Base-by-base conservation (phyloP, 2,113 vertebrate species). In the Myotis lucifugus region DNA sequence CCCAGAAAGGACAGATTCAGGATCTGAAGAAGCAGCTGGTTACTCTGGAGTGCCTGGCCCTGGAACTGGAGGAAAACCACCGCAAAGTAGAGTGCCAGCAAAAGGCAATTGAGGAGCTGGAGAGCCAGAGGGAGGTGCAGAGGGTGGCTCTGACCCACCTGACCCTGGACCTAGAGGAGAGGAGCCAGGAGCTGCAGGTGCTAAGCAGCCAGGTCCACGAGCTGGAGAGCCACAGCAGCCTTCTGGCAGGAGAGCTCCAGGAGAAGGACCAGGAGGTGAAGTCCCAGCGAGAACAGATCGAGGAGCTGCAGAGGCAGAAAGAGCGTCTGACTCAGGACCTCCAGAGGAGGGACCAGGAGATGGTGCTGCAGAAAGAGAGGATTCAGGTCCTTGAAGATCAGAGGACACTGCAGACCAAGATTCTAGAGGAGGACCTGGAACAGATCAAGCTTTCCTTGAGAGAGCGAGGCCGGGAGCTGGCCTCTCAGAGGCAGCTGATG, bases 361-460 rank as follows among this genome's bases (percentile, higher is more conserved):
- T 92, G 76, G 32, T 91, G 42, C 89, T 96, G 32, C 97, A 97
- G 90, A 97, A 98, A 50, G 97, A 97, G 48, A 98, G 98, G 96
- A 98, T 98, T 70, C 94, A 93, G 85, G 81, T 79, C 86, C 91
- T 98, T 23, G 98, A 98, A 93, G 96, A 98, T 61, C 97, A 98
- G 1, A 67, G 96, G 84, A 94, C 84, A 2, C 85, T 93, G 8
- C 98, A 98, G 94, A 97, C 98, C 87, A 98, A 97, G 97, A 93
- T 97, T 94, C 66, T 98, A 40, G 96, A 97, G 5, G 10, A 98
- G 64, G 98, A 98, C 48, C 93, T 98, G 76, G 96, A 98, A 54
- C 90, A 96, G 64, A 88, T 98, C 95, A 98, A 98, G 91, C 93
- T 85, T 74, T 91, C 90, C 34, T 79, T 98, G 96, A 96, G 96